These are phyloP conservation scores for Kryphioiulus occultus DNA, from an alignment of 2,888 invertebrate species.

Conservation along the genomic window DNA sequence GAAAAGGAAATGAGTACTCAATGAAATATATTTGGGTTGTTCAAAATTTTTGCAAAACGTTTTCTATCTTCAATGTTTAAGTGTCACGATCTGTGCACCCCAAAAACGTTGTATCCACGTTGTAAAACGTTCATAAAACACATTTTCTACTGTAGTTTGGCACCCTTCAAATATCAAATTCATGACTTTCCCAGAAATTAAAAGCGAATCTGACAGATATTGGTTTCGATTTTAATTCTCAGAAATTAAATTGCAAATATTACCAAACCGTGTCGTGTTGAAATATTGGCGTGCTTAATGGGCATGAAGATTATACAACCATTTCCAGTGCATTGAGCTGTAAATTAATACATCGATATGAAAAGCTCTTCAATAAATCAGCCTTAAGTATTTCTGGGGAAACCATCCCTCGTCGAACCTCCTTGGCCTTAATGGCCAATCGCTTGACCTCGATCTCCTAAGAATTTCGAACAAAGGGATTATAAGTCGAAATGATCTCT, in stretches of 20 bases:
- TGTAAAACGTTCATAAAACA: no score
- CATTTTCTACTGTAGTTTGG: no score
- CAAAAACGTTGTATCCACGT: no score
- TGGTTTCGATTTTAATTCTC: no score
- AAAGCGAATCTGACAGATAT: no score
- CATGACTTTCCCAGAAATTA: no score
- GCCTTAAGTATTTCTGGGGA: slow-evolving; percentile 13
- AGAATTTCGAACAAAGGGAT: slow-evolving; percentile 26
- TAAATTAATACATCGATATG: slow-evolving; percentile 25
- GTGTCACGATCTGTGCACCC: no score
- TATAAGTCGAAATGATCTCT: neutral
- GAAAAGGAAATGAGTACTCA: no score
- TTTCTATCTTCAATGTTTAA: no score
- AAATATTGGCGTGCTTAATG: neutral
- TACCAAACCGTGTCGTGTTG: neutral
- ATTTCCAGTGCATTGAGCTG: neutral
- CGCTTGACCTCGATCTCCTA: slow-evolving; percentile 2
- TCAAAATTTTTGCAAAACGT: no score
- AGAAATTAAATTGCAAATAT: neutral
- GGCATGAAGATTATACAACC: neutral
- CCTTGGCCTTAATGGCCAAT: neutral
- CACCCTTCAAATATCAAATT: no score
- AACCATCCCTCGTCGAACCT: neutral
- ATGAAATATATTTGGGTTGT: no score
- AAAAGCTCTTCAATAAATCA: slow-evolving; percentile 25